Conservation (phyloP, 2,797 vertebrate species). For the Poecilia picta region DNA sequence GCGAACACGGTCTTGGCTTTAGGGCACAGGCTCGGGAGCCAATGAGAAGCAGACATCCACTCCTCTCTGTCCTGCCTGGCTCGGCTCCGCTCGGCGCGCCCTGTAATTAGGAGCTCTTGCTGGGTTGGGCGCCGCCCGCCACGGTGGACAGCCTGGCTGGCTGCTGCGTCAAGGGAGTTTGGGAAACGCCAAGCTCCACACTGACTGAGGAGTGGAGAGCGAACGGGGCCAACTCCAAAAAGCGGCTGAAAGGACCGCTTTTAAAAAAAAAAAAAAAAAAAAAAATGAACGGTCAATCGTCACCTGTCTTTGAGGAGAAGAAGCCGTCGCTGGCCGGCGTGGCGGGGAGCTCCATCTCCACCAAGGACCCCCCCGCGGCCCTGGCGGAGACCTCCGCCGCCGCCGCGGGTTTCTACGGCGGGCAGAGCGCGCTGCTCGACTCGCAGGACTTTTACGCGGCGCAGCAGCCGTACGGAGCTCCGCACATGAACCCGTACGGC, state of each 20-base stretch:
- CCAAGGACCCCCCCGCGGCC: slow-evolving; percentile 88
- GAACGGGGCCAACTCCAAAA: no score
- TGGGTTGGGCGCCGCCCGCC: slow-evolving; percentile 86
- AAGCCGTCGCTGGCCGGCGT: slow-evolving; percentile 85
- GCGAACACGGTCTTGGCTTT: slow-evolving; percentile 83
- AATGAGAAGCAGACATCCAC: slow-evolving; percentile 89
- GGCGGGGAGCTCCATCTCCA: slow-evolving; percentile 72
- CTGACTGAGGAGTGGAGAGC: slow-evolving; percentile 26
- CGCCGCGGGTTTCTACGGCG: slow-evolving; percentile 89
- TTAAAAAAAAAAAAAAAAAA: no score
- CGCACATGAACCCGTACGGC: slow-evolving; percentile 84
- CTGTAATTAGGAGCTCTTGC: slow-evolving; percentile 91
- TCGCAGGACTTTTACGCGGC: slow-evolving; percentile 86
- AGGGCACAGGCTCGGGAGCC: slow-evolving; percentile 86
- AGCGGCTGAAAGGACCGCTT: no score
- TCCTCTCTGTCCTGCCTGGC: slow-evolving; percentile 68
- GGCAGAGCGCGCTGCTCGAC: slow-evolving; percentile 67
- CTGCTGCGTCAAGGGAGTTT: slow-evolving; percentile 66
- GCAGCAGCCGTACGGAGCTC: slow-evolving; percentile 79
- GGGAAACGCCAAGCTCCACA: slow-evolving; percentile 52
- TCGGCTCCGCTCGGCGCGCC: slow-evolving; percentile 78
- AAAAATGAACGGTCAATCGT: slow-evolving; percentile 69
- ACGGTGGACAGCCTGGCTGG: slow-evolving; percentile 70
- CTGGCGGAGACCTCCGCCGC: slow-evolving; percentile 88
- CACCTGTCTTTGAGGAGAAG: slow-evolving; percentile 87